A percentile compares a stretch with the other conserved stretches of the same genome.
phyloP scores from a whole-genome alignment of 1,140 invertebrate genomes.

The Wiebesia pumilae region DNA sequence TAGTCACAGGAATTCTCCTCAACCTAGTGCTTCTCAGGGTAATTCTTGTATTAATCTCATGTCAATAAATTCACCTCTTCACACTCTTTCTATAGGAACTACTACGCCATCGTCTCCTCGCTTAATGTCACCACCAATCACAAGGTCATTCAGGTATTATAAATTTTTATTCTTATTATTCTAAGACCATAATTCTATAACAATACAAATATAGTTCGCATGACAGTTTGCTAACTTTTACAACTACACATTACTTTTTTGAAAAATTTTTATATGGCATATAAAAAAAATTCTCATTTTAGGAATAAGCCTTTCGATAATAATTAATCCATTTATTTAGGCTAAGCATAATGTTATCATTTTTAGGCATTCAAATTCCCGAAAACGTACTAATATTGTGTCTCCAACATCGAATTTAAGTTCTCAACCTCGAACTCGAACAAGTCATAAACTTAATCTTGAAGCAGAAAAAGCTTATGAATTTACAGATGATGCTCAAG shows the following conservation, averaged over 20 bases:
- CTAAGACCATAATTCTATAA: not conserved
- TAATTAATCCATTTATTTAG: not conserved
- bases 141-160: slow-evolving; percentile 62
- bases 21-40: slow-evolving; percentile 67
- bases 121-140: slow-evolving; percentile 69
- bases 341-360: no score
- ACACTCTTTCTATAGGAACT: slow-evolving; percentile 68
- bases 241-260: not conserved
- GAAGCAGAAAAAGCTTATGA: slow-evolving; percentile 87
- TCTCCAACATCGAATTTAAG: slow-evolving; percentile 67
- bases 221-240: not conserved
- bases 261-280: no score
- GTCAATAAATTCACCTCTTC: slow-evolving; percentile 67
- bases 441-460: slow-evolving; percentile 68
- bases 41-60: slow-evolving; percentile 59
- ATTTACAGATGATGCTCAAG: slow-evolving; percentile 87
- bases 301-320: not conserved
- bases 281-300: not conserved
- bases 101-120: slow-evolving; percentile 68
- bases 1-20: slow-evolving; percentile 68
- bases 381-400: slow-evolving; percentile 65
- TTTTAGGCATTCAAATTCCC: slow-evolving; percentile 63
- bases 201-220: not conserved
- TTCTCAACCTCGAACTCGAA: slow-evolving; percentile 64
- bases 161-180: not conserved